Percentiles rank a stretch among this genome's conserved stretches.
Conservation (phyloP, 2,113 vertebrate genomes). For the Lates calcarifer region DNA sequence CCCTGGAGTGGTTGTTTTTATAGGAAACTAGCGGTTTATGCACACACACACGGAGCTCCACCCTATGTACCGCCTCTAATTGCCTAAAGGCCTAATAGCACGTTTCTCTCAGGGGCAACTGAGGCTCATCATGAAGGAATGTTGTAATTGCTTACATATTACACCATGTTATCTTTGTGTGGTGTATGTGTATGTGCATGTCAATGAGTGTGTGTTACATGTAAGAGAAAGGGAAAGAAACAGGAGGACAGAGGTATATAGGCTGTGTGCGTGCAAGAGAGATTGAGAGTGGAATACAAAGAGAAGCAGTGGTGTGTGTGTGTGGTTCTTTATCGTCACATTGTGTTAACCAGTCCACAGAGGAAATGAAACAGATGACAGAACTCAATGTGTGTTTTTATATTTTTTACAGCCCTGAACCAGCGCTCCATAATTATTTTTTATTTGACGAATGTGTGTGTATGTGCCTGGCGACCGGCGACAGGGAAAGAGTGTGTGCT, state of each 20-base stretch:
- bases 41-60: conserved; percentile 2
- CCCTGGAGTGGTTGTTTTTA: conserved; percentile 47
- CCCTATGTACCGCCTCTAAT: conserved; percentile 25
- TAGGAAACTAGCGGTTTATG: conserved; percentile 2
- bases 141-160: conserved; percentile 46
- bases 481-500: conserved; percentile 3
- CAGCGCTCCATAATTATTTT: conserved; percentile 49
- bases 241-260: background rate
- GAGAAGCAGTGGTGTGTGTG: conserved; percentile 11
- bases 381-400: conserved; percentile 52
- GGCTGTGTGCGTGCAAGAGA: background rate
- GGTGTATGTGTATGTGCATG: conserved; percentile 25
- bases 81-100: conserved; percentile 50
- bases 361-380: conserved; percentile 68
- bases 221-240: background rate
- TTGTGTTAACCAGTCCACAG: conserved; percentile 37
- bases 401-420: conserved; percentile 52
- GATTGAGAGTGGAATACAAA: background rate
- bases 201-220: conserved; percentile 25
- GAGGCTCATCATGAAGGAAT: conserved; percentile 45
- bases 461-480: background rate
- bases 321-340: conserved; percentile 25
- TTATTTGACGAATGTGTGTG: conserved; percentile 34
- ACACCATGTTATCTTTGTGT: conserved; percentile 45
- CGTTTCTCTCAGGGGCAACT: conserved; percentile 38